These are phyloP conservation scores for Gnathonemus echidnorhynchus DNA, from an alignment of 2,113 vertebrate species.

Conservation along the genomic window DNA sequence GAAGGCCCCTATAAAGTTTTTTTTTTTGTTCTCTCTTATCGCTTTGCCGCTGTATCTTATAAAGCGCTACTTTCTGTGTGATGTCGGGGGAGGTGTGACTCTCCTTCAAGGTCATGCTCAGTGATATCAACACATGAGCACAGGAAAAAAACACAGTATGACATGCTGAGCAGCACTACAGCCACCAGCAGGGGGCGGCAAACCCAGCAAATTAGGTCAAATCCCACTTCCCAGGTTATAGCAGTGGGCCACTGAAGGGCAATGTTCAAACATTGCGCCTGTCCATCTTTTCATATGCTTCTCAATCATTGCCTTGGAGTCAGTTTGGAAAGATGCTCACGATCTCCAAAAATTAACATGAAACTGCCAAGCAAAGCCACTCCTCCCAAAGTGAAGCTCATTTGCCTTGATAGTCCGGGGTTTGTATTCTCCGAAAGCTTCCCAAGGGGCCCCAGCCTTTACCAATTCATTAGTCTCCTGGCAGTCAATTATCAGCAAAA, in stretches of 20 bases:
- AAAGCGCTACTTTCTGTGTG: background rate
- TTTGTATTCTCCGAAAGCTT: background rate
- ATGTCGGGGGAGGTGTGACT: background rate
- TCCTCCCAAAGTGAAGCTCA: background rate
- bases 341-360: background rate
- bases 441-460: background rate
- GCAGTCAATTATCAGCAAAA: background rate
- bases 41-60: background rate
- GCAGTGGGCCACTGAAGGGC: background rate
- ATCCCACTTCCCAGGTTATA: background rate
- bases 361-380: background rate
- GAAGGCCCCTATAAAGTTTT: background rate
- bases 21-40: background rate
- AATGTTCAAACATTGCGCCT: background rate
- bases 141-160: background rate
- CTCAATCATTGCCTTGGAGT: background rate
- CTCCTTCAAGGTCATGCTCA: background rate
- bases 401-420: background rate
- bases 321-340: background rate
- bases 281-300: background rate
- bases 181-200: background rate
- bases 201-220: background rate
- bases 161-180: background rate
- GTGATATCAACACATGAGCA: background rate
- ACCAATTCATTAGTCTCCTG: background rate